These are phyloP conservation scores for Anthoscopus minutus DNA, from an alignment of 2,113 vertebrate genomes.

Conservation along the genomic window DNA sequence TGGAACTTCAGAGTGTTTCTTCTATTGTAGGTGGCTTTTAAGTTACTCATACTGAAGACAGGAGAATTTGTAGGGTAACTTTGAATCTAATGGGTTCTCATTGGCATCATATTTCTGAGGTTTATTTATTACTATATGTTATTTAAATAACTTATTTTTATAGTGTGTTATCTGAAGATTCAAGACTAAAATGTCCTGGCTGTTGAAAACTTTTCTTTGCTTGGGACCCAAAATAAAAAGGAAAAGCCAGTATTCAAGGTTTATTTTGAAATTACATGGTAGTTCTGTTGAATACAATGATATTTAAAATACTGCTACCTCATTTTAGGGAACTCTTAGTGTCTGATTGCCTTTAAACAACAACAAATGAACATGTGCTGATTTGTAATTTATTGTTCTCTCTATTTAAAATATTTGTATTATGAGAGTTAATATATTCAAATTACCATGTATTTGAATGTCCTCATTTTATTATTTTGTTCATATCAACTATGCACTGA, in stretches of 20 bases:
- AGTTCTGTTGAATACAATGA: not conserved
- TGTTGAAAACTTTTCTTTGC: not conserved
- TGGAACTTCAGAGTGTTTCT: not conserved
- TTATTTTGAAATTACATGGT: not conserved
- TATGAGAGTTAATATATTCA: slow-evolving; percentile 63
- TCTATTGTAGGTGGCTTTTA: not conserved
- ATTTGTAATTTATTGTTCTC: slow-evolving; percentile 68
- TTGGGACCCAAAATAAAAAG: not conserved
- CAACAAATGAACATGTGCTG: not conserved
- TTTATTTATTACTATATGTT: slow-evolving; percentile 73
- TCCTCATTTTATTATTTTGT: not conserved
- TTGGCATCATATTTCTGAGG: not conserved
- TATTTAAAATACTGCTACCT: slow-evolving; percentile 63
- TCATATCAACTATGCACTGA: not conserved
- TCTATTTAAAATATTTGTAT: slow-evolving; percentile 68
- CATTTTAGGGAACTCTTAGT: not conserved
- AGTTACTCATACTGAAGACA: not conserved
- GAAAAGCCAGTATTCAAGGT: not conserved
- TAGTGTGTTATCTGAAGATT: not conserved
- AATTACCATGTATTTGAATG: not conserved
- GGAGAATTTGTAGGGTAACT: not conserved
- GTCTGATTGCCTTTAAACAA: not conserved
- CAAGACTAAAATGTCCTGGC: not conserved
- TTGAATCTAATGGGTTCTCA: not conserved
- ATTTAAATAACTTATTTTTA: slow-evolving; percentile 73